Conservation (phyloP, 2,113 vertebrate species). For the Gadus macrocephalus region DNA sequence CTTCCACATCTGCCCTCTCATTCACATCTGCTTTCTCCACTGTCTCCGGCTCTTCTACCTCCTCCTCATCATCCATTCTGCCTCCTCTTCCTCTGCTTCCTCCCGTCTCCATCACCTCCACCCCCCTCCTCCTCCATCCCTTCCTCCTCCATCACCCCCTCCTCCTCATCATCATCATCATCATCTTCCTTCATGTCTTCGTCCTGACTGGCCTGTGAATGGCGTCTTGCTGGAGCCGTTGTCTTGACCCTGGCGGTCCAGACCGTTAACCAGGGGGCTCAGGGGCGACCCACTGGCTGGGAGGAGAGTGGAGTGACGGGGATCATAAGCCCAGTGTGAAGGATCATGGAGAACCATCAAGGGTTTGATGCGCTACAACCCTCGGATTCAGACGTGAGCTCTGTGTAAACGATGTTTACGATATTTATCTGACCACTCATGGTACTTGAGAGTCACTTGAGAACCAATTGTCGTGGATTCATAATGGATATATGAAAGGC, state of each 20-base stretch:
- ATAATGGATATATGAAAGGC: no score
- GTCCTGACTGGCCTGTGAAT: background rate
- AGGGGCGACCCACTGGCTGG: constrained; percentile 16
- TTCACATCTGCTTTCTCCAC: no score
- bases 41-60: no score
- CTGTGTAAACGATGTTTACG: background rate
- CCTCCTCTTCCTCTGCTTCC: no score
- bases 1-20: no score
- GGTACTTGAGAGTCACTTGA: background rate
- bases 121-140: no score
- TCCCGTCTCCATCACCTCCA: no score
- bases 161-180: no score
- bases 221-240: background rate
- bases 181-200: no score
- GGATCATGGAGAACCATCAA: background rate
- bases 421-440: background rate
- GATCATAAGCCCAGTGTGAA: constrained; percentile 5
- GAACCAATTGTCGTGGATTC: no score
- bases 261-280: constrained; percentile 28
- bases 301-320: background rate
- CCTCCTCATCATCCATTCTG: no score
- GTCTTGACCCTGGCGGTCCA: constrained; percentile 5
- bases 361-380: background rate
- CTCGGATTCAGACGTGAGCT: constrained; percentile 7
- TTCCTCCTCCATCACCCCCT: no score